A percentile compares a stretch with the other conserved stretches of the same genome.
These are phyloP conservation scores for Vimba vimba DNA, from an alignment of 2,113 vertebrate species.

Conservation along the genomic window DNA sequence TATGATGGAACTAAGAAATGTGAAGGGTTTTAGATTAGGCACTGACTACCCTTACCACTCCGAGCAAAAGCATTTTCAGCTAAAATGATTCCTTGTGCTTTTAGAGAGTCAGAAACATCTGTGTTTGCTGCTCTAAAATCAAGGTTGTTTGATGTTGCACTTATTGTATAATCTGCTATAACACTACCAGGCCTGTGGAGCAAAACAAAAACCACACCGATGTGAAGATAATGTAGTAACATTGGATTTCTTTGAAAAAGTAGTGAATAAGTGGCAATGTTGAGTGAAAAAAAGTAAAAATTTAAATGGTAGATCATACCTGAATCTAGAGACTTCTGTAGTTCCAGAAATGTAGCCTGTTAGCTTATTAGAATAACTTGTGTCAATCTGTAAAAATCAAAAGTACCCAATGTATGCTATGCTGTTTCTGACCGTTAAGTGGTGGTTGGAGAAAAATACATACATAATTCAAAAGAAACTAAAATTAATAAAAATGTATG, in stretches of 20 bases:
- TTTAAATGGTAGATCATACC: neutral
- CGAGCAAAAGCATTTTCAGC: conserved; percentile 30
- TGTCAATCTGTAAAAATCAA: conserved; percentile 42
- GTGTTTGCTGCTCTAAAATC: conserved; percentile 41
- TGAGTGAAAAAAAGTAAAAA: neutral
- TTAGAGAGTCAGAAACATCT: conserved; percentile 15
- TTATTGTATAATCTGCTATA: conserved; percentile 60
- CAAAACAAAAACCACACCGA: conserved; percentile 21
- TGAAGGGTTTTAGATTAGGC: neutral
- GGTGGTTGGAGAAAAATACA: neutral
- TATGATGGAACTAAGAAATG: neutral
- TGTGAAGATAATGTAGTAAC: neutral
- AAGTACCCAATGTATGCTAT: no score
- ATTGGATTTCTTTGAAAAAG: neutral
- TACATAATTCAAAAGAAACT: neutral
- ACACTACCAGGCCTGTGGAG: conserved; percentile 66
- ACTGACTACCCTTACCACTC: conserved; percentile 26
- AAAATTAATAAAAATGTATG: neutral
- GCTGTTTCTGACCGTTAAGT: neutral
- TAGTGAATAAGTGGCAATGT: neutral
- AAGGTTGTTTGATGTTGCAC: neutral
- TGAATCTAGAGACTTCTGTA: neutral
- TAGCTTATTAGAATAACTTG: neutral
- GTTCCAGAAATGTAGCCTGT: conserved; percentile 11
- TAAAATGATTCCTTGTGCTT: neutral